Evolutionary conservation across 1,140 invertebrate genomes (phyloP), one percentile per base, ranked within the genome.

Genomic region (Steinernema khuongi): DNA sequence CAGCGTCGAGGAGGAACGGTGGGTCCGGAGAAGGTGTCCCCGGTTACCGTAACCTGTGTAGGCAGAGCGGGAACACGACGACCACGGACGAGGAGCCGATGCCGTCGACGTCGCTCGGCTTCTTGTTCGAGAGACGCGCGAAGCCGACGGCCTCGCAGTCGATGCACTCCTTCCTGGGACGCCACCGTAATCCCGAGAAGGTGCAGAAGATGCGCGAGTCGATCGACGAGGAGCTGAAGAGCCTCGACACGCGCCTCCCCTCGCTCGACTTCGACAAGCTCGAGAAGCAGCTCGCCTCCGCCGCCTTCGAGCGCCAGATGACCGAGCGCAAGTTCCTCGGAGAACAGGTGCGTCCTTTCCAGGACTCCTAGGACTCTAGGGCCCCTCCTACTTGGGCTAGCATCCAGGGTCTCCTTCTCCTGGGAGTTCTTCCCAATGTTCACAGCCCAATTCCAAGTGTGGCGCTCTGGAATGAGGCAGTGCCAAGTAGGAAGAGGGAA

Each of bases 201-300:
- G 70, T 71, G 19, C 32, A 74, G 72, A 41, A 68, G 60, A 43
- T 72, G 44, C 41, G 72, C 31, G 67, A 74, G 68, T 43, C 41
- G 32, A 74, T 74, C 31, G 41, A 41, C 60, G 28, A 74, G 31
- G 72, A 74, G 33, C 19, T 74, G 19, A 74, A 60, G 28, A 32
- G 70, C 32, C 68, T 74, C 1, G 72, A 74, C 44, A 74, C 72
- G 19, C 67, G 67, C 18, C 33, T 74, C 30, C 73, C 73, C 11
- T 28, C 33, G 70, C 26, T 74, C 11, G 73, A 74, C 31, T 74
- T 74, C 36, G 73, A 30, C 22, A 71, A 50, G 19, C 73, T 74
- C 41, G 73, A 74, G 67, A 31, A 73, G 66, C 32, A 73, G 33
- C 70, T 74, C 22, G 33, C 43, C 17, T 73, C 70, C 17, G 70